A percentile compares a stretch with the other conserved stretches of the same genome.
phyloP scores from a whole-genome alignment of 2,113 vertebrate genomes.

The Macquaria ambigua region DNA sequence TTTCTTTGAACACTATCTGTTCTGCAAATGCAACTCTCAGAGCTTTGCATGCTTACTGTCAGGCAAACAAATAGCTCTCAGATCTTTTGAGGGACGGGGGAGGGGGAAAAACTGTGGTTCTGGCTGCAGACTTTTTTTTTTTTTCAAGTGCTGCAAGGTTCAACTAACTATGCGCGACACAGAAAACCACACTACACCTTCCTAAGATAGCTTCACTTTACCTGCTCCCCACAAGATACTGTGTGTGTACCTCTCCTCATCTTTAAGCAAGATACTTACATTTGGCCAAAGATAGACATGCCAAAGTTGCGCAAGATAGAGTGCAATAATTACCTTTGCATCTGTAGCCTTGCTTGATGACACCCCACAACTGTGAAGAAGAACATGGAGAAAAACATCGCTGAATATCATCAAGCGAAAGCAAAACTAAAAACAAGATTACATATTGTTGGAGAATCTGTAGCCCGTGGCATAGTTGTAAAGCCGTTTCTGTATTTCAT shows the following conservation, averaged over 20 bases:
- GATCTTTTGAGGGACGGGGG: slow-evolving; percentile 55
- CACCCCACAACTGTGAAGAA: slow-evolving; percentile 91
- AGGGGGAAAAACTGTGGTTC: slow-evolving; percentile 67
- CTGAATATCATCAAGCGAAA: background rate
- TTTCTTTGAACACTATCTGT: slow-evolving; percentile 49
- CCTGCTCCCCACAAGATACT: slow-evolving; percentile 47
- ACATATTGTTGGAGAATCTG: background rate
- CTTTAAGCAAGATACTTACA: background rate
- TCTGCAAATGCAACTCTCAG: slow-evolving; percentile 63
- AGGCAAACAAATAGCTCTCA: slow-evolving; percentile 66
- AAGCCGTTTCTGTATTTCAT: background rate
- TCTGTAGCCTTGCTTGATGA: slow-evolving; percentile 96
- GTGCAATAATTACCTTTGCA: slow-evolving; percentile 91
- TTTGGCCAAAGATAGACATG: slow-evolving; percentile 8
- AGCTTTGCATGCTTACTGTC: slow-evolving; percentile 54
- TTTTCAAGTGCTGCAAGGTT: slow-evolving; percentile 68
- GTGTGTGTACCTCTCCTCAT: slow-evolving; percentile 1
- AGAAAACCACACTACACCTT: slow-evolving; percentile 72
- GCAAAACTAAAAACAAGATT: background rate
- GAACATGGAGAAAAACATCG: slow-evolving; percentile 30
- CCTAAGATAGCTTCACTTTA: slow-evolving; percentile 42
- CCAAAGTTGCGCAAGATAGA: background rate
- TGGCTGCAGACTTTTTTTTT: slow-evolving; percentile 46
- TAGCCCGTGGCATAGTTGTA: background rate
- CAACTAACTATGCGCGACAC: slow-evolving; percentile 57